Evolutionary conservation across 2,113 vertebrate species (phyloP).

Genomic region (Gulo gulo): DNA sequence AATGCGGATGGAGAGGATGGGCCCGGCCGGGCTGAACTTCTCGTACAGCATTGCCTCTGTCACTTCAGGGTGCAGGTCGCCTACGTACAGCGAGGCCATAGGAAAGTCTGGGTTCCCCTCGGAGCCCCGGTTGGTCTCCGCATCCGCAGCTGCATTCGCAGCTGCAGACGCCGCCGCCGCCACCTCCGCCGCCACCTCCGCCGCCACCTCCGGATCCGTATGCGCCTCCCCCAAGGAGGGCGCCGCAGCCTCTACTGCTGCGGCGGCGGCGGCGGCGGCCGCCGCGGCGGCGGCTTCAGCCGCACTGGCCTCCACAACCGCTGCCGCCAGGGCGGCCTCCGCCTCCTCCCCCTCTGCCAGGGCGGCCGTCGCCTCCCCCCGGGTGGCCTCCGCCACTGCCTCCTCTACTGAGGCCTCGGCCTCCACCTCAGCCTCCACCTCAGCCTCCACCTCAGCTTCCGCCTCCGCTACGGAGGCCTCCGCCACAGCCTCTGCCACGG

Average conservation of each 20-base stretch:
- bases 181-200: too few relatives aligned
- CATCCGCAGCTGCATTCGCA: neutral
- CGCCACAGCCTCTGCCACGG: conserved; percentile 69
- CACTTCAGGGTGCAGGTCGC: conserved; percentile 76
- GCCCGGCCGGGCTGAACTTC: conserved; percentile 75
- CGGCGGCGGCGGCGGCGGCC: neutral
- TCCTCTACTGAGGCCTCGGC: conserved; percentile 9
- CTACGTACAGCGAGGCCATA: conserved; percentile 75
- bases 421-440: neutral
- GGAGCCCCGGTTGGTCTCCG: neutral
- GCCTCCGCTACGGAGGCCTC: conserved; percentile 75
- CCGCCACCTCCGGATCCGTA: neutral
- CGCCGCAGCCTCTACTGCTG: neutral
- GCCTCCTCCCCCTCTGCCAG: neutral
- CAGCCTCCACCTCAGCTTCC: conserved; percentile 67
- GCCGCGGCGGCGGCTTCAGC: neutral
- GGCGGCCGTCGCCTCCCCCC: conserved; percentile 22
- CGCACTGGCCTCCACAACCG: neutral
- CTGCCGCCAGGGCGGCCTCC: neutral
- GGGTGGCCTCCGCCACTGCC: conserved; percentile 48
- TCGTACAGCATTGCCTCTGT: conserved; percentile 76
- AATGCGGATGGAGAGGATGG: conserved; percentile 74
- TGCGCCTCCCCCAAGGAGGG: neutral
- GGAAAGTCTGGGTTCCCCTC: conserved; percentile 66
- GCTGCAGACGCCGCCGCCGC: fast-evolving